These are phyloP conservation scores for Orestias chungarensis DNA, from an alignment of 2,797 vertebrate species.

Conservation along the genomic window DNA sequence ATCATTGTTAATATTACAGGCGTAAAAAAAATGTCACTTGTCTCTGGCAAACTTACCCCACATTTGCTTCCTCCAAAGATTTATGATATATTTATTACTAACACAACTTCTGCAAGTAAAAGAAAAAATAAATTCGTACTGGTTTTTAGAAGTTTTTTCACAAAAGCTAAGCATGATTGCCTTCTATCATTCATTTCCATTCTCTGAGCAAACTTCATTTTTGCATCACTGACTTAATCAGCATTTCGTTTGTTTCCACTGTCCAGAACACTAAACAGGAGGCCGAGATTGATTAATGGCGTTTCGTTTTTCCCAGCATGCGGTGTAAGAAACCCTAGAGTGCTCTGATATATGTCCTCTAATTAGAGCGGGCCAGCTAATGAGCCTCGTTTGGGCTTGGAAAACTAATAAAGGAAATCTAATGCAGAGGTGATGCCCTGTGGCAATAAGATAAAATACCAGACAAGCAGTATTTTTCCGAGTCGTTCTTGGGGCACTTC, in stretches of 20 bases:
- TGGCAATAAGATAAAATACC: conserved; percentile 80
- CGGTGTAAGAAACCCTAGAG: conserved; percentile 65
- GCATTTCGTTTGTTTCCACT: conserved; percentile 61
- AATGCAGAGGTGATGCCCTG: conserved; percentile 72
- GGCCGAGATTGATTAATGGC: conserved; percentile 70
- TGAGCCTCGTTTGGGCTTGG: conserved; percentile 76
- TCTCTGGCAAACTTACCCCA: too few relatives aligned
- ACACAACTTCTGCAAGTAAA: conserved; percentile 19
- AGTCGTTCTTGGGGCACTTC: conserved; percentile 42
- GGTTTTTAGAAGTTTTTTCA: conserved; percentile 37
- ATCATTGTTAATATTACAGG: too few relatives aligned
- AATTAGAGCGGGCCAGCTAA: conserved; percentile 77
- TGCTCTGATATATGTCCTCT: conserved; percentile 75
- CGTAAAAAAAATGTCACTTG: too few relatives aligned
- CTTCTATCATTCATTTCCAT: conserved; percentile 8
- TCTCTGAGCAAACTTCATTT: conserved; percentile 37
- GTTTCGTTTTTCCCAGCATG: conserved; percentile 76
- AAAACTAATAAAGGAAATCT: conserved; percentile 78
- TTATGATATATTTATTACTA: conserved; percentile 24
- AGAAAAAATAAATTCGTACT: conserved; percentile 22
- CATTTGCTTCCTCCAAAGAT: too few relatives aligned
- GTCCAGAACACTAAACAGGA: conserved; percentile 61
- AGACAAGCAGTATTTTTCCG: conserved; percentile 73
- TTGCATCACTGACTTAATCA: conserved; percentile 50
- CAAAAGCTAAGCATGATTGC: conserved; percentile 26